Evolutionary conservation across 2,113 vertebrate species (phyloP), one percentile per base, ranked within the genome.

Genomic region (Potamarius usumacintae): DNA sequence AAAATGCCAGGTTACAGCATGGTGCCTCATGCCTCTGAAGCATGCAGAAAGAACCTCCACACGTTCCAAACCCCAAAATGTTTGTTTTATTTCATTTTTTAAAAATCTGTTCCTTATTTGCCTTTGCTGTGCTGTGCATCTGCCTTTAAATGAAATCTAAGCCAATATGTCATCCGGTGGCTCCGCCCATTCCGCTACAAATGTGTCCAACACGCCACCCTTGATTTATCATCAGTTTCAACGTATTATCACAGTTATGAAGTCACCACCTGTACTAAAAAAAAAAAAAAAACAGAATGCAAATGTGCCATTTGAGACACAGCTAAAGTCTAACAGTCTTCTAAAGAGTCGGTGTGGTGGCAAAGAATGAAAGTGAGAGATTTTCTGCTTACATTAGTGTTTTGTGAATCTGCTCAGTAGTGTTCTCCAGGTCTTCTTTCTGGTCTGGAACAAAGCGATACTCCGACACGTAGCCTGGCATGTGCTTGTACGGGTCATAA

Each of bases 381-480:
- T 67, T 7, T 17, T 14, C 15, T 62, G 14, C 96, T 96, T 96
- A 97, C 97, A 94, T 93, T 55, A 97, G 90, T 83, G 96, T 97
- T 93, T 97, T 97, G 90, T 97, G 97, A 90, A 96, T 96, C 87
- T 89, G 93, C 86, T 97, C 96, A 83, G 97, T 94, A 69, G 95
- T 94, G 48, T 97, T 95, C 91, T 97, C 97, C n/a, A 97, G 92
- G 83, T 97, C 97, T 91, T 97, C 96, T 65, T 96, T 97, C 94
- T 97, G 97, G 91, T 97, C 96, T 0, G 97, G 96, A 89, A 97
- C 96, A 71, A 97, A 97, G 76, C 97, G 96, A 60, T 97, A 97
- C 88, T 97, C 96, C 0, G 97, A 97, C 78, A 97, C 97, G 0
- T 97, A 97, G 1, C 96, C 96, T 0, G 95, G 15, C 0, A 93